Percentiles rank a stretch among this genome's conserved stretches.
These are phyloP conservation scores for Busseola fusca DNA, from an alignment of 2,888 invertebrate species.

Conservation along the genomic window DNA sequence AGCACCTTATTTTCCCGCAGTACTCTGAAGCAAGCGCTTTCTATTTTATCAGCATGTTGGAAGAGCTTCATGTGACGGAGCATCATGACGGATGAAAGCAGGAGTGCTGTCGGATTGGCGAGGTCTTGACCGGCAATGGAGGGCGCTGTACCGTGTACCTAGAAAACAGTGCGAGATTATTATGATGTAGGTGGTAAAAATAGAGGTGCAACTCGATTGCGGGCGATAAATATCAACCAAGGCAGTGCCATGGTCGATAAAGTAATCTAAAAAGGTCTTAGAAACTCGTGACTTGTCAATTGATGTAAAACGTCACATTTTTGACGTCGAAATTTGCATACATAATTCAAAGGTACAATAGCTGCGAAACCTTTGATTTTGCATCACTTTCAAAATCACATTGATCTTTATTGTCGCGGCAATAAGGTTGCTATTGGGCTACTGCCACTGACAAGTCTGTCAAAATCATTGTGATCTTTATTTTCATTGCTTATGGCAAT, in stretches of 20 bases:
- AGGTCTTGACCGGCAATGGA: slow-evolving; percentile 98
- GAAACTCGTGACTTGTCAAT: not conserved
- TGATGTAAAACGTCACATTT: not conserved
- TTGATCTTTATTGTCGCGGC: not conserved
- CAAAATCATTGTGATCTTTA: not conserved
- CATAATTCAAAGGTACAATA: no score
- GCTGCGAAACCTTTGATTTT: not conserved
- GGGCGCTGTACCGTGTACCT: slow-evolving; percentile 99
- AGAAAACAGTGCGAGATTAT: not conserved
- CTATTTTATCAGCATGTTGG: slow-evolving; percentile 93
- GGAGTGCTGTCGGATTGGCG: slow-evolving; percentile 99
- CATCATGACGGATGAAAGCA: slow-evolving; percentile 99
- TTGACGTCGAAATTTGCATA: no score
- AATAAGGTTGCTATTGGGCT: not conserved
- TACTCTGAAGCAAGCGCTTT: slow-evolving; percentile 94
- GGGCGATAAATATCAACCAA: not conserved
- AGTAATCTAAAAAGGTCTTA: not conserved
- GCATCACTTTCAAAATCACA: not conserved
- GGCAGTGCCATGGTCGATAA: not conserved
- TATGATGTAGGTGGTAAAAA: not conserved
- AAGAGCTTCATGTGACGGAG: slow-evolving; percentile 95
- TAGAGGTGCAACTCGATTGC: slow-evolving; percentile 8
- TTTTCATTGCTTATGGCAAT: no score
- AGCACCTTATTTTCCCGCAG: slow-evolving; percentile 94
- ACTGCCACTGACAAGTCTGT: not conserved